These are phyloP conservation scores for Burhinus oedicnemus DNA, from an alignment of 2,113 vertebrate species.

Conservation along the genomic window DNA sequence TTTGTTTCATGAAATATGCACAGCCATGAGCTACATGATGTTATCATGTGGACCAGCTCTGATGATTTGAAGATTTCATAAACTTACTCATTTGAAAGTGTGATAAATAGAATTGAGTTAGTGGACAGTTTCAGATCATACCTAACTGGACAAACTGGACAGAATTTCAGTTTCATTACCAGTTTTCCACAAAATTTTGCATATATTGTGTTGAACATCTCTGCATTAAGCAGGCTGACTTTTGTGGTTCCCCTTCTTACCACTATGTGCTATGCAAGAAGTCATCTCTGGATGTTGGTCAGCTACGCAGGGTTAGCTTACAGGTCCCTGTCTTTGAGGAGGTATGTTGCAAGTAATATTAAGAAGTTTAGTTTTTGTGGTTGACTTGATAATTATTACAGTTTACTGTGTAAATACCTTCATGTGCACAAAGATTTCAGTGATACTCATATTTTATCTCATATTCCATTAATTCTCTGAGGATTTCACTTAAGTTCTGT, in stretches of 20 bases:
- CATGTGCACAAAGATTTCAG: background rate
- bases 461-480: background rate
- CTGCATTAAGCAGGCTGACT: background rate
- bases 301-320: background rate
- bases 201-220: background rate
- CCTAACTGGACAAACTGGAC: background rate
- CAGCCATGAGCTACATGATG: background rate
- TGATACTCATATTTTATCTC: background rate
- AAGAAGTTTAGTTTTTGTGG: background rate
- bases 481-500: background rate
- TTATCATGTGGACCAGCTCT: background rate
- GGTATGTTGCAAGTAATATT: background rate
- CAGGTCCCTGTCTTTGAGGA: background rate
- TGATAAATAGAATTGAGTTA: background rate
- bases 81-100: background rate
- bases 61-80: background rate
- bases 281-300: background rate
- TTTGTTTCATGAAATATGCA: background rate
- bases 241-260: background rate
- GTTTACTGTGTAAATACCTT: background rate
- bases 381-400: background rate
- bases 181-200: background rate
- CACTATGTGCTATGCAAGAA: accelerated
- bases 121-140: background rate
- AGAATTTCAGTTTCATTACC: background rate